A percentile compares a stretch with the other conserved stretches of the same genome.
phyloP scores from a whole-genome alignment of 2,888 invertebrate genomes.

The Volucella zonaria region DNA sequence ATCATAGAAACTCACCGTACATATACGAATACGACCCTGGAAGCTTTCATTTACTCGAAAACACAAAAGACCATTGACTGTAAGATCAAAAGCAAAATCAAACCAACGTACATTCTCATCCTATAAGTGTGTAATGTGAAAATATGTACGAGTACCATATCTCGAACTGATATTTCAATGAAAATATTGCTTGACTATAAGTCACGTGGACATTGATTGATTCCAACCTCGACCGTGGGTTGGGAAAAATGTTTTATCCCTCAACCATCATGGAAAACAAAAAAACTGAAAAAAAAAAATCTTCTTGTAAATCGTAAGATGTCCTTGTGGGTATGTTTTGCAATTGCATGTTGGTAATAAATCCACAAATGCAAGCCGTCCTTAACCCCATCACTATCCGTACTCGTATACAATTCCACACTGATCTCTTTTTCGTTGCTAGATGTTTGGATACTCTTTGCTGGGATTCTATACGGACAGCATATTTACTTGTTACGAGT shows the following conservation, averaged over 20 bases:
- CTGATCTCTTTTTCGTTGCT: too few relatives aligned
- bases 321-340: slow-evolving; percentile 42
- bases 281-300: background rate
- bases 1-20: slow-evolving; percentile 29
- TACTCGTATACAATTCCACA: too few relatives aligned
- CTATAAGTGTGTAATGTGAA: background rate
- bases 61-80: slow-evolving; percentile 52
- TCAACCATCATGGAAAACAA: background rate
- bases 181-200: slow-evolving; percentile 33
- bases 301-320: slow-evolving; percentile 2
- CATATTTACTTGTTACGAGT: background rate
- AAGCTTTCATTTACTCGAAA: slow-evolving; percentile 41
- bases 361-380: slow-evolving; percentile 52
- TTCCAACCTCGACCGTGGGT: slow-evolving; percentile 56
- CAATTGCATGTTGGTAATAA: slow-evolving; percentile 51
- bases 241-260: background rate
- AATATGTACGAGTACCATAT: background rate
- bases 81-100: background rate
- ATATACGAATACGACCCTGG: slow-evolving; percentile 58
- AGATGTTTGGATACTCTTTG: too few relatives aligned
- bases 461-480: too few relatives aligned
- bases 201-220: slow-evolving; percentile 66
- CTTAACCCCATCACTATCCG: slow-evolving; percentile 29
- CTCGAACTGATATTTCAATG: slow-evolving; percentile 24
- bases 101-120: too few relatives aligned